Percentiles rank a stretch among this genome's conserved stretches.
These are phyloP conservation scores for Trichogramma dendrolimi DNA, from an alignment of 2,888 invertebrate species.

Conservation along the genomic window DNA sequence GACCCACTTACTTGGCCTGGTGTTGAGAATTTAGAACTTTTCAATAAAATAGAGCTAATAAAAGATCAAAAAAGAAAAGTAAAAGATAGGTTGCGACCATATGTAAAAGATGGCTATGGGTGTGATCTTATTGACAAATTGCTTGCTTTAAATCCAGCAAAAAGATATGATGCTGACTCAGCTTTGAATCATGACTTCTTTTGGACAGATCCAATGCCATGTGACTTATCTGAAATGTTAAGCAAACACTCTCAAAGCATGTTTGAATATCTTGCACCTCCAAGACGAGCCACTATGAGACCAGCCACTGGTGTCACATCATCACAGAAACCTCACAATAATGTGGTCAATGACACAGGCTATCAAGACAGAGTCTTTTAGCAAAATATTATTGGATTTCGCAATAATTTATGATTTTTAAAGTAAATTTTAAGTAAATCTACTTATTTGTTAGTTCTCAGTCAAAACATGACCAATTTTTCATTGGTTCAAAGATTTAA, in stretches of 20 bases:
- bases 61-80: constrained; percentile 78
- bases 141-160: constrained; percentile 81
- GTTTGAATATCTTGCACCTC: constrained; percentile 85
- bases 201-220: constrained; percentile 93
- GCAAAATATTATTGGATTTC: constrained; percentile 25
- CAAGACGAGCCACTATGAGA: constrained; percentile 67
- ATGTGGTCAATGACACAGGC: constrained; percentile 79
- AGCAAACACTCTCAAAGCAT: constrained; percentile 83
- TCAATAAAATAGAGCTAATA: constrained; percentile 77
- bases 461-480: too few species aligned
- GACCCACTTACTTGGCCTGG: constrained; percentile 87
- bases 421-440: too few species aligned
- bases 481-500: too few species aligned
- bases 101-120: constrained; percentile 84
- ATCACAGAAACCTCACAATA: constrained; percentile 93
- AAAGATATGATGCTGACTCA: constrained; percentile 78
- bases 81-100: constrained; percentile 68
- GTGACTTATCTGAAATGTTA: constrained; percentile 81
- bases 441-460: too few species aligned
- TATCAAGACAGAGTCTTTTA: constrained; percentile 84
- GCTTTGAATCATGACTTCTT: constrained; percentile 95
- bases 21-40: constrained; percentile 80
- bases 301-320: constrained; percentile 82
- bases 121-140: constrained; percentile 86
- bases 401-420: too few species aligned